Evolutionary conservation across 2,113 vertebrate species (phyloP).

Genomic region (Nanorana parkeri): DNA sequence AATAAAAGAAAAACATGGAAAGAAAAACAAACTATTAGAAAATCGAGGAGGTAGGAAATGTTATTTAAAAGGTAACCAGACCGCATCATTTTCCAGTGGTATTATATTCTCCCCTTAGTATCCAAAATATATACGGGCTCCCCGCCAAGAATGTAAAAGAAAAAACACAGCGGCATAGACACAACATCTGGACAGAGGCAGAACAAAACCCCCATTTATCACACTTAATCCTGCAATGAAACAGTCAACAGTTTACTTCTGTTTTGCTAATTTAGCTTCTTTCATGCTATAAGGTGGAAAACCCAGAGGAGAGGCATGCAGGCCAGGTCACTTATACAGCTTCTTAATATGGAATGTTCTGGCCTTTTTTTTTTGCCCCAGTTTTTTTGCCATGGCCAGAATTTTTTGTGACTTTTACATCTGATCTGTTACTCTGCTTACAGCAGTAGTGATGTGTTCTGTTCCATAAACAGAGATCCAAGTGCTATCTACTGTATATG

Average conservation of each 20-base stretch:
- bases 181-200: conserved; percentile 98
- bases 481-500: neutral
- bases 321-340: conserved; percentile 72
- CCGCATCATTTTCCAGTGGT: conserved; percentile 99
- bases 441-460: neutral
- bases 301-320: conserved; percentile 73
- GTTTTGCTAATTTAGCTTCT: conserved; percentile 87
- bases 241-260: conserved; percentile 91
- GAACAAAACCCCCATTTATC: conserved; percentile 99
- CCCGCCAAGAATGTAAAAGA: conserved; percentile 95
- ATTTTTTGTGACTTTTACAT: conserved; percentile 14
- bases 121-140: conserved; percentile 99
- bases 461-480: neutral
- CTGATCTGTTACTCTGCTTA: conserved; percentile 14
- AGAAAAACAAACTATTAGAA: conserved; percentile 99
- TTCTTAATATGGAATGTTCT: conserved; percentile 60
- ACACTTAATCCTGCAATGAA: conserved; percentile 91
- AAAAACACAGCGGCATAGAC: conserved; percentile 81
- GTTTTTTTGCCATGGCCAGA: conserved; percentile 19
- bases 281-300: conserved; percentile 76
- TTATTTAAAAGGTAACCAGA: conserved; percentile 99
- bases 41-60: conserved; percentile 99
- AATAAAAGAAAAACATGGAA: conserved; percentile 99
- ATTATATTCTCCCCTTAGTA: conserved; percentile 99
- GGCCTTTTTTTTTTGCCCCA: neutral